Percentiles rank a stretch among this genome's conserved stretches.
These are phyloP conservation scores for Grammomys dolichurus DNA, from an alignment of 2,113 vertebrate species.

Conservation along the genomic window DNA sequence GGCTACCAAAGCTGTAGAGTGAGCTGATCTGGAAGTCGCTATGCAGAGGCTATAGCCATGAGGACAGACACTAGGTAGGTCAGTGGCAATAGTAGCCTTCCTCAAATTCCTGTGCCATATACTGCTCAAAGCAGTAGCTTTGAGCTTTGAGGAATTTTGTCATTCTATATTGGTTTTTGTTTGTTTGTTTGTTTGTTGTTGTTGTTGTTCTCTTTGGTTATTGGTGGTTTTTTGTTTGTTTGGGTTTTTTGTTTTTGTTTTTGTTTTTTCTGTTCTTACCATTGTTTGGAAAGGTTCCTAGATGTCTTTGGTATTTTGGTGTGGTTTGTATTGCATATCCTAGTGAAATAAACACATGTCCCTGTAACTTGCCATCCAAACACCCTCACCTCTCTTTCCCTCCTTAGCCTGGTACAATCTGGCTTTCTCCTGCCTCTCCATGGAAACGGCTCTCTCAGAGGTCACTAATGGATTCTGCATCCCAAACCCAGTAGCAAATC, in stretches of 20 bases:
- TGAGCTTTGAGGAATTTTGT: not conserved
- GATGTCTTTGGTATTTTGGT: not conserved
- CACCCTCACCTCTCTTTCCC: not conserved
- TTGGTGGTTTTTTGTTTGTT: too few relatives aligned
- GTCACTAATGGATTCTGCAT: constrained; percentile 11
- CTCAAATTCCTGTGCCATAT: not conserved
- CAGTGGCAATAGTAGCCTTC: accelerated
- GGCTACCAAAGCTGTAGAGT: not conserved
- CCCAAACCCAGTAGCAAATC: constrained; percentile 15
- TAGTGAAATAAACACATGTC: not conserved
- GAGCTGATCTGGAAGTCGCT: too few relatives aligned
- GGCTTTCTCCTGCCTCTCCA: constrained; percentile 19
- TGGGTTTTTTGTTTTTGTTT: too few relatives aligned
- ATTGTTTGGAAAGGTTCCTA: constrained; percentile 34
- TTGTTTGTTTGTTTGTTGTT: too few relatives aligned
- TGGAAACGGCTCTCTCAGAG: not conserved
- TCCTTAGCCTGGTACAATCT: not conserved
- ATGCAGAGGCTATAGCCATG: not conserved
- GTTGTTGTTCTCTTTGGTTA: too few relatives aligned
- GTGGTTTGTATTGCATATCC: not conserved
- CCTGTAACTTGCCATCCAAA: not conserved
- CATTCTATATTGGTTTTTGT: not conserved
- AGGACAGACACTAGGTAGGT: not conserved
- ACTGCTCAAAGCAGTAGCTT: not conserved
- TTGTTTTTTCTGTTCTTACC: not conserved